Conservation (phyloP, 1,140 invertebrate species). For the Aleiodes sp. region DNA sequence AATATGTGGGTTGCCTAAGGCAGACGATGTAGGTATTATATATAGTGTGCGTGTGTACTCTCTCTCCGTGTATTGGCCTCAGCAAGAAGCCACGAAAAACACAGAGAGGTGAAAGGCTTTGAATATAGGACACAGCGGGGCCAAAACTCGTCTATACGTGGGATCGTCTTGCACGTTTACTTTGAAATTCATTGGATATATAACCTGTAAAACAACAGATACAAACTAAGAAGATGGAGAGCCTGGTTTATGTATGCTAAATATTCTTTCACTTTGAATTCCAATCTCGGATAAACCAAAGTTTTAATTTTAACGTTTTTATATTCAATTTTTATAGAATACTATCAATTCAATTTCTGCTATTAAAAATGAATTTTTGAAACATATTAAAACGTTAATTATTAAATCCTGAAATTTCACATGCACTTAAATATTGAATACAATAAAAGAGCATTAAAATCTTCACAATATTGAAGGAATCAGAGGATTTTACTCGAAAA, state of each 20-base stretch:
- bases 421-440: too few relatives aligned
- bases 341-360: too few relatives aligned
- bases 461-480: too few relatives aligned
- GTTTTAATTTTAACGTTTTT: too few relatives aligned
- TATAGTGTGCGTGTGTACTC: neutral
- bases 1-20: conserved; percentile 18
- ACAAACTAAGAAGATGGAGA: neutral
- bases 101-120: conserved; percentile 59
- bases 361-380: too few relatives aligned
- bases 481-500: too few relatives aligned
- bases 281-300: too few relatives aligned
- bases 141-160: conserved; percentile 56
- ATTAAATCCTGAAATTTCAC: too few relatives aligned
- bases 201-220: neutral
- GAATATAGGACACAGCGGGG: conserved; percentile 56
- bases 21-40: neutral
- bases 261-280: neutral
- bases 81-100: neutral
- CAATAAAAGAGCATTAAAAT: too few relatives aligned
- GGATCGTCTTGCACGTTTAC: conserved; percentile 41
- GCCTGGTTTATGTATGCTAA: neutral
- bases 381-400: too few relatives aligned
- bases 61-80: neutral
- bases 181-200: conserved; percentile 9
- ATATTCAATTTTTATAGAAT: too few relatives aligned